Evolutionary conservation across 2,888 invertebrate genomes (phyloP).

Genomic region (Drosophila tripunctata): DNA sequence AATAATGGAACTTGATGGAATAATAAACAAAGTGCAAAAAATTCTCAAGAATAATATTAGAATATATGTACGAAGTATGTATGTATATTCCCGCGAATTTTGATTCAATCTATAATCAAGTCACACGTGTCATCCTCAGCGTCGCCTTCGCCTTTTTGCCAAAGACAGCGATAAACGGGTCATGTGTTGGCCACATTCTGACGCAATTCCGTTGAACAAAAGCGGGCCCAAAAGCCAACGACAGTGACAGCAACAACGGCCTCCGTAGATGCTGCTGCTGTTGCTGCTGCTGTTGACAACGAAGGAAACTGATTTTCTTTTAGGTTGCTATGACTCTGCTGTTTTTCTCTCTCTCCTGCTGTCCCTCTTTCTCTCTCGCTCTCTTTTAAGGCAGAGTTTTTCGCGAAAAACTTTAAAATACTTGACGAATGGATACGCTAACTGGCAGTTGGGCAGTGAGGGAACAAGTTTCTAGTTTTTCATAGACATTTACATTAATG

Average conservation of each 20-base stretch:
- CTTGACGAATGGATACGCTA: conserved; percentile 70
- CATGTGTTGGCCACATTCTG: conserved; percentile 76
- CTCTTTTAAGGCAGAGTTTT: conserved; percentile 69
- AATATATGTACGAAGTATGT: conserved; percentile 3
- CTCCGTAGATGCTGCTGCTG: conserved; percentile 12
- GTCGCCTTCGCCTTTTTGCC: conserved; percentile 17
- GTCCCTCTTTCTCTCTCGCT: conserved; percentile 10
- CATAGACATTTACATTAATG: conserved; percentile 61
- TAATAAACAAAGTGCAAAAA: too few relatives aligned
- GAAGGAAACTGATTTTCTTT: conserved; percentile 23
- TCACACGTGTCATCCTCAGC: conserved; percentile 45
- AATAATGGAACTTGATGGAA: too few relatives aligned
- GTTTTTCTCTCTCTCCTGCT: background rate
- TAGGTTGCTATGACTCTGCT: too few relatives aligned
- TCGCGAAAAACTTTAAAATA: conserved; percentile 75
- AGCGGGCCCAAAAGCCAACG: conserved; percentile 23
- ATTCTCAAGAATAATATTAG: conserved; percentile 3
- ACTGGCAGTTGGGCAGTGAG: conserved; percentile 48
- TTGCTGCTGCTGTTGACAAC: conserved; percentile 61
- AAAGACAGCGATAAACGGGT: conserved; percentile 44
- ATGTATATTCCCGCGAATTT: conserved; percentile 42
- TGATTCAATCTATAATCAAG: conserved; percentile 34
- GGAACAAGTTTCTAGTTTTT: conserved; percentile 64
- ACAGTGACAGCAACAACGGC: conserved; percentile 13
- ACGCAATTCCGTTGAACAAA: conserved; percentile 42